Evolutionary conservation across 2,113 vertebrate species (phyloP).

Genomic region (Larimichthys crocea): DNA sequence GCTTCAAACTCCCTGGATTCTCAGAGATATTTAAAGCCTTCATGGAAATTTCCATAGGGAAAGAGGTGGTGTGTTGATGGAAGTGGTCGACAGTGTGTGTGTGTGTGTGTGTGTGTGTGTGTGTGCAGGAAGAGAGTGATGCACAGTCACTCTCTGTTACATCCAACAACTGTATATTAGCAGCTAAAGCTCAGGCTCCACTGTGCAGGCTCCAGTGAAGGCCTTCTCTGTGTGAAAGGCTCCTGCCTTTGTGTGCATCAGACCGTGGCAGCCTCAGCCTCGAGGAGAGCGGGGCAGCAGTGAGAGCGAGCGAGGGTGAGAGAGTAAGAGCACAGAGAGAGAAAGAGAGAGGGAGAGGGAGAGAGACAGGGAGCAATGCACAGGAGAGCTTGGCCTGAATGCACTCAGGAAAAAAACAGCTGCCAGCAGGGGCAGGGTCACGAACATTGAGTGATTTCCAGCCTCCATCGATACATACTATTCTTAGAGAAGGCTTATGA

Average conservation of each 20-base stretch:
- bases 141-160: slow-evolving; percentile 67
- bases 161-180: slow-evolving; percentile 65
- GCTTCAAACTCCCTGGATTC: slow-evolving; percentile 78
- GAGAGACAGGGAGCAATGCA: slow-evolving; percentile 50
- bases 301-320: slow-evolving; percentile 1
- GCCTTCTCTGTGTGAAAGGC: slow-evolving; percentile 67
- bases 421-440: slow-evolving; percentile 69
- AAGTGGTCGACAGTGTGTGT: slow-evolving; percentile 40
- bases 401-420: slow-evolving; percentile 65
- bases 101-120: slow-evolving; percentile 19
- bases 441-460: slow-evolving; percentile 63
- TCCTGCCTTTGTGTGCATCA: slow-evolving; percentile 71
- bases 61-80: slow-evolving; percentile 59
- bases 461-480: slow-evolving; percentile 66
- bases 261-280: slow-evolving; percentile 71
- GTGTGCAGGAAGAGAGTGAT: slow-evolving; percentile 21
- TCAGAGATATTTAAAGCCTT: slow-evolving; percentile 81
- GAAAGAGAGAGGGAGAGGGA: slow-evolving; percentile 16
- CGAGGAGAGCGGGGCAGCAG: slow-evolving; percentile 61
- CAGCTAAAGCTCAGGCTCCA: slow-evolving; percentile 56
- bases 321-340: not conserved
- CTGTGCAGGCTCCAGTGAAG: slow-evolving; percentile 57
- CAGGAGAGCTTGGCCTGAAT: slow-evolving; percentile 64
- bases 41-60: slow-evolving; percentile 82
- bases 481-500: slow-evolving; percentile 61